Evolutionary conservation across 2,888 invertebrate genomes (phyloP).

Genomic region (Adelphocoris suturalis): DNA sequence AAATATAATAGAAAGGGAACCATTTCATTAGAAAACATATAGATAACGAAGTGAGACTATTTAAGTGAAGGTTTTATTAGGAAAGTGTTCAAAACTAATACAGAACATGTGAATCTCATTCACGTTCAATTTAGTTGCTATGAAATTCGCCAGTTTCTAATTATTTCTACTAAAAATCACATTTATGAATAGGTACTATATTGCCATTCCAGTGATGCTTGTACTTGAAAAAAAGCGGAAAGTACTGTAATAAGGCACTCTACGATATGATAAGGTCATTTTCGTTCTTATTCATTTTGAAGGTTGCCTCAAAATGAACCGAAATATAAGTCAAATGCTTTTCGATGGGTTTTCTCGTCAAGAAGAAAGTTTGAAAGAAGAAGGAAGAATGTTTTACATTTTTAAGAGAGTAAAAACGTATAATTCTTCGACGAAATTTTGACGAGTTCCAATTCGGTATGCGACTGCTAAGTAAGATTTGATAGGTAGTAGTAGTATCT

Average conservation of each 20-base stretch:
- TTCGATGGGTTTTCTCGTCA: neutral
- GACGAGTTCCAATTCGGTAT: too few relatives aligned
- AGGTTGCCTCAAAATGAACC: neutral
- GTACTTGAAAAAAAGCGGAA: neutral
- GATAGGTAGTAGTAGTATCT: too few relatives aligned
- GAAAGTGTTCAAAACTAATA: too few relatives aligned
- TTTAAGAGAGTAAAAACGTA: conserved; percentile 15
- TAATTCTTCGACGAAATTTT: neutral
- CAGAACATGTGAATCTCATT: too few relatives aligned
- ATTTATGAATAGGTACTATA: neutral
- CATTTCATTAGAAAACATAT: too few relatives aligned
- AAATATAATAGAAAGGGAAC: neutral
- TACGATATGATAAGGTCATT: neutral
- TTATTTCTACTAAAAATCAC: neutral
- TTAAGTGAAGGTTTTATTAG: too few relatives aligned
- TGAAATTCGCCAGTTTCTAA: too few relatives aligned
- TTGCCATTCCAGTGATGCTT: neutral
- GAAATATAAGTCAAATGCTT: neutral
- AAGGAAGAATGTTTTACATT: conserved; percentile 1
- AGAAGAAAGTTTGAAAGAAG: neutral
- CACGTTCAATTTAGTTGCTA: too few relatives aligned
- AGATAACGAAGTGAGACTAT: too few relatives aligned
- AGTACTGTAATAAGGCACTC: neutral
- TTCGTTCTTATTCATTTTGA: conserved; percentile 20
- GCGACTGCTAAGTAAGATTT: too few relatives aligned